Conservation (phyloP, 2,888 invertebrate genomes). For the Acronicta psi region DNA sequence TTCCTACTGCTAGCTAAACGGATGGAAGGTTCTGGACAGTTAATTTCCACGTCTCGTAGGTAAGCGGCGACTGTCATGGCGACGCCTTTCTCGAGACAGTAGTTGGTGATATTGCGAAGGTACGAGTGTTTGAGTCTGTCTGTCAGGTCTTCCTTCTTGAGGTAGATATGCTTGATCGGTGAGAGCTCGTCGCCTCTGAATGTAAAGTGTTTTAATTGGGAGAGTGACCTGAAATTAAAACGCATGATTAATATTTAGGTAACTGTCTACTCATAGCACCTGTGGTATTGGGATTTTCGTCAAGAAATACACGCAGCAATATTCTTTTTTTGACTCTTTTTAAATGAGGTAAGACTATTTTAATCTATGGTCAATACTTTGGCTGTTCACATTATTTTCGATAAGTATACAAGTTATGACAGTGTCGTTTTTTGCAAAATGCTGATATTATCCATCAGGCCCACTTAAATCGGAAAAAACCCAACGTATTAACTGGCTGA, state of each 20-base stretch:
- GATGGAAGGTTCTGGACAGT: constrained; percentile 92
- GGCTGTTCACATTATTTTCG: no score
- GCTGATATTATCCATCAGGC: no score
- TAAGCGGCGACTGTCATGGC: constrained; percentile 92
- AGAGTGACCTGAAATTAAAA: constrained; percentile 75
- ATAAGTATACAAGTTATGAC: no score
- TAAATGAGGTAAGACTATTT: no score
- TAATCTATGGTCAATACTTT: no score
- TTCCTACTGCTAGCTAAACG: constrained; percentile 91
- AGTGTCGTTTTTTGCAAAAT: no score
- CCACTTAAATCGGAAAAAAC: no score
- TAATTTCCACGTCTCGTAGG: constrained; percentile 90
- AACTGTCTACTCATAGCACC: no score
- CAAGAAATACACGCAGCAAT: no score
- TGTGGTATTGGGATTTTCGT: no score
- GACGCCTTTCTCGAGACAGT: constrained; percentile 91
- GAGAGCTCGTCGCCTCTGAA: constrained; percentile 90
- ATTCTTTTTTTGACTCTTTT: no score
- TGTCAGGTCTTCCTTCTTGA: constrained; percentile 85
- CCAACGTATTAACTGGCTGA: no score
- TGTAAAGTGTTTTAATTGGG: constrained; percentile 80
- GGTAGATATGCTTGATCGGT: constrained; percentile 93
- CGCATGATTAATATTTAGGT: neutral
- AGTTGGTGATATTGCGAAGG: constrained; percentile 90
- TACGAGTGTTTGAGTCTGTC: constrained; percentile 84